Percentiles rank a stretch among this genome's conserved stretches.
Conservation (phyloP, 2,113 vertebrate species). For the Peromyscus leucopus region DNA sequence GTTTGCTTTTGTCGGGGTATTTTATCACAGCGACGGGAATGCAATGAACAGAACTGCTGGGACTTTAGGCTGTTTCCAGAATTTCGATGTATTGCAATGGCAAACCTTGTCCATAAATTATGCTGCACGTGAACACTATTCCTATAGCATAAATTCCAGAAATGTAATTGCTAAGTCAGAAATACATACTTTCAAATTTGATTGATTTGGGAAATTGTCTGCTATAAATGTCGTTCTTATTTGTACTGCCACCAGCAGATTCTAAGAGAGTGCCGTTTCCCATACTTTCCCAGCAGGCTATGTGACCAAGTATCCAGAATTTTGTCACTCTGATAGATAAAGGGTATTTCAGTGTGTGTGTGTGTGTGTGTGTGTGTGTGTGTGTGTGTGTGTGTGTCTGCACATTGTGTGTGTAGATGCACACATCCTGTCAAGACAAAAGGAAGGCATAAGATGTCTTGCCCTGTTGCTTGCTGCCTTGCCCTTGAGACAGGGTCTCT, state of each 20-base stretch:
- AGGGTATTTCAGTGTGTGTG: neutral
- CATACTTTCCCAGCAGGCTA: neutral
- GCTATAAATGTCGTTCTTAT: neutral
- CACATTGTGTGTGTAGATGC: too few relatives aligned
- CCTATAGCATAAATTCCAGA: neutral
- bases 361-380: neutral
- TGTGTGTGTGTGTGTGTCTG: neutral
- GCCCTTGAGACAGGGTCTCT: neutral
- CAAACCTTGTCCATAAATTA: neutral
- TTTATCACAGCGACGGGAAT: neutral
- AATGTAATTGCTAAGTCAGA: slow-evolving; percentile 12
- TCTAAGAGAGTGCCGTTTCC: neutral
- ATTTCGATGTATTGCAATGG: neutral
- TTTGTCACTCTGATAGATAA: neutral
- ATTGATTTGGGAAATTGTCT: neutral
- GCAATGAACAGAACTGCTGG: neutral
- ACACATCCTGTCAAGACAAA: neutral
- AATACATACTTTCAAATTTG: neutral
- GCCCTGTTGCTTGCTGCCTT: neutral
- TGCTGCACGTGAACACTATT: neutral
- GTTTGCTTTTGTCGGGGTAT: neutral
- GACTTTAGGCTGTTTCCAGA: neutral
- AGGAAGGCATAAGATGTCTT: neutral
- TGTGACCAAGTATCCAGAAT: neutral
- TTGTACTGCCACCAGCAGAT: neutral